Conservation (phyloP, 2,888 invertebrate species). For the Scotopteryx bipunctaria region DNA sequence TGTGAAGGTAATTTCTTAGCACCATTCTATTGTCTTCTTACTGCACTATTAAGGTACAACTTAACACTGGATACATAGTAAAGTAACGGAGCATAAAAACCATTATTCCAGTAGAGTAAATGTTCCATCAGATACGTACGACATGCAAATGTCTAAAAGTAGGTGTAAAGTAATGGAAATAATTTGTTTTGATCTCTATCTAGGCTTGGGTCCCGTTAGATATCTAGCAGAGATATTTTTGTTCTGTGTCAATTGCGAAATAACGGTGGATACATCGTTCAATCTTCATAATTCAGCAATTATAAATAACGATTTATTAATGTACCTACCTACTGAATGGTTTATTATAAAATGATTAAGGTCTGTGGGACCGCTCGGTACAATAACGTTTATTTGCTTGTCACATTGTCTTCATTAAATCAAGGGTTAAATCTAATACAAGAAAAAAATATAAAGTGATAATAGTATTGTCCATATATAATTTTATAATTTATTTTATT, state of each 20-base stretch:
- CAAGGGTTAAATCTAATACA: too few relatives aligned
- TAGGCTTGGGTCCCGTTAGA: constrained; percentile 15
- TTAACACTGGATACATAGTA: constrained; percentile 11
- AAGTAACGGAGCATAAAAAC: constrained; percentile 26
- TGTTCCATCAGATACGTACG: constrained; percentile 35
- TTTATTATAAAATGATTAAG: too few relatives aligned
- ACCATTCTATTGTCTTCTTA: constrained; percentile 29
- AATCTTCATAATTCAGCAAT: too few relatives aligned
- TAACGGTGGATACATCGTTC: background rate
- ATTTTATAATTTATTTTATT: too few relatives aligned
- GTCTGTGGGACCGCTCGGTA: constrained; percentile 4
- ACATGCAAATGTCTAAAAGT: constrained; percentile 29
- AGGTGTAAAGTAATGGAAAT: constrained; percentile 28
- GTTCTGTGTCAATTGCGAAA: constrained; percentile 14
- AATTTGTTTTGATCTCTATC: constrained; percentile 21
- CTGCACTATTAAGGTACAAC: constrained; percentile 16
- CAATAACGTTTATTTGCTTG: too few relatives aligned
- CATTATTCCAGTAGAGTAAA: constrained; percentile 29
- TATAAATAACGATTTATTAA: too few relatives aligned
- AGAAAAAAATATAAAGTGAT: too few relatives aligned
- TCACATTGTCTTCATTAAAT: too few relatives aligned
- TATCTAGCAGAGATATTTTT: constrained; percentile 13
- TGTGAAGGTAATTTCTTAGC: constrained; percentile 25
- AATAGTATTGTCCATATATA: too few relatives aligned
- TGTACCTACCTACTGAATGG: too few relatives aligned